Conservation (phyloP, 2,888 invertebrate species). For the Lepetodrilus schrolli region DNA sequence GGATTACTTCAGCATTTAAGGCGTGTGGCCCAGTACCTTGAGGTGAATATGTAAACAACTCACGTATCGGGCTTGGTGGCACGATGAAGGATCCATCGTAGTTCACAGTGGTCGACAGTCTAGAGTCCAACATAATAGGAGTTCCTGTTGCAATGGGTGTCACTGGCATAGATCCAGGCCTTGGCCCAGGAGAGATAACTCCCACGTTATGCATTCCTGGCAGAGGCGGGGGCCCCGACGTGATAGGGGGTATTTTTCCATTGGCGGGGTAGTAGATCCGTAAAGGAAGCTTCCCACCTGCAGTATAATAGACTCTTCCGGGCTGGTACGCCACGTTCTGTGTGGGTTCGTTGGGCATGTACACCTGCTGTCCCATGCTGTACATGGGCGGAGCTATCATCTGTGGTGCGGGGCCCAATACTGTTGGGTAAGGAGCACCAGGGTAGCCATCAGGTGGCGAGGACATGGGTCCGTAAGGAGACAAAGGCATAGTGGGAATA, state of each 20-base stretch:
- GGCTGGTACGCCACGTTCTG: conserved; percentile 42
- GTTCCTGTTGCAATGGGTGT: conserved; percentile 65
- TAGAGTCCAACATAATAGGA: conserved; percentile 46
- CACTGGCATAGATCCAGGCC: conserved; percentile 46
- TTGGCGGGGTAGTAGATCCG: conserved; percentile 45
- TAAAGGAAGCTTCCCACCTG: conserved; percentile 36
- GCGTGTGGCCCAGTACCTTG: background rate
- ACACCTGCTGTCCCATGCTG: conserved; percentile 37
- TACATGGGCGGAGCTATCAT: too few species aligned
- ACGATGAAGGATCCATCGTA: conserved; percentile 43
- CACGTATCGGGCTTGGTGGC: conserved; percentile 65
- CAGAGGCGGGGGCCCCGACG: conserved; percentile 40
- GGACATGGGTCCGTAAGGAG: too few species aligned
- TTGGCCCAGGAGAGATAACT: conserved; percentile 14
- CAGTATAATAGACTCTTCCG: conserved; percentile 39
- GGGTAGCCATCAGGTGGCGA: background rate
- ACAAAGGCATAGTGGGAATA: too few species aligned
- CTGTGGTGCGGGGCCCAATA: background rate
- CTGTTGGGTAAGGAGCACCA: background rate
- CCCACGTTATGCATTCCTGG: conserved; percentile 22
- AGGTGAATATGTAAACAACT: conserved; percentile 48
- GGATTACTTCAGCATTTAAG: background rate
- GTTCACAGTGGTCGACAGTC: conserved; percentile 34
- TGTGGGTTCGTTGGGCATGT: conserved; percentile 41
- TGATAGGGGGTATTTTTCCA: conserved; percentile 39